phyloP scores from a whole-genome alignment of 2,888 invertebrate species.

The Plebejus anna region DNA sequence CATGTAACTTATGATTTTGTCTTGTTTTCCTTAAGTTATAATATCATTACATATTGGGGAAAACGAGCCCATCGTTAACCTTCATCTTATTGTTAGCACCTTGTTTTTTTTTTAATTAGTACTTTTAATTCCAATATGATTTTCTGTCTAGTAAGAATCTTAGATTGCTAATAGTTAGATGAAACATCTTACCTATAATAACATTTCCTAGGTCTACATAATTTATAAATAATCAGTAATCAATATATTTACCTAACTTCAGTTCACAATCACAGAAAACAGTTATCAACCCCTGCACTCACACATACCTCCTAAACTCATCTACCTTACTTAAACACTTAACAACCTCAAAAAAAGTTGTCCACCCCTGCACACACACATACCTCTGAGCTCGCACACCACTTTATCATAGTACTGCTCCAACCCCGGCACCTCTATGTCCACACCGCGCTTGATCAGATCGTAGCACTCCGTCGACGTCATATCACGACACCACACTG shows the following conservation, averaged over 20 bases:
- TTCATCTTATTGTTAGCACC: no score
- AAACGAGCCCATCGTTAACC: no score
- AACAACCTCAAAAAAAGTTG: neutral
- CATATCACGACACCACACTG: constrained; percentile 60
- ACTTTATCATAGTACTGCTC: constrained; percentile 81
- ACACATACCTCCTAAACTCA: neutral
- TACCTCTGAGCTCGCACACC: constrained; percentile 80
- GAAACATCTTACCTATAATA: no score
- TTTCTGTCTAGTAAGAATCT: no score
- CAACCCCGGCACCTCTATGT: constrained; percentile 74
- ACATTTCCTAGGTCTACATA: no score
- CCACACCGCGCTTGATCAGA: constrained; percentile 71
- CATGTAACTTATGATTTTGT: no score
- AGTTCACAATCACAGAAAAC: neutral
- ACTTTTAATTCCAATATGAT: no score
- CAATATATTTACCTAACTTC: neutral
- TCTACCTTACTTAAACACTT: constrained; percentile 32
- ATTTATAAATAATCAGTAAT: no score
- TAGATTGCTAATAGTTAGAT: no score
- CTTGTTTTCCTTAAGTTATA: no score
- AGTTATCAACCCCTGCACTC: neutral
- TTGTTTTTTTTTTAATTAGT: no score
- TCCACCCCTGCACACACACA: constrained; percentile 36
- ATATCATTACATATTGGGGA: no score
- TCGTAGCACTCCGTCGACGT: constrained; percentile 75